These are phyloP conservation scores for Strix uralensis DNA, from an alignment of 2,113 vertebrate genomes.

Conservation along the genomic window DNA sequence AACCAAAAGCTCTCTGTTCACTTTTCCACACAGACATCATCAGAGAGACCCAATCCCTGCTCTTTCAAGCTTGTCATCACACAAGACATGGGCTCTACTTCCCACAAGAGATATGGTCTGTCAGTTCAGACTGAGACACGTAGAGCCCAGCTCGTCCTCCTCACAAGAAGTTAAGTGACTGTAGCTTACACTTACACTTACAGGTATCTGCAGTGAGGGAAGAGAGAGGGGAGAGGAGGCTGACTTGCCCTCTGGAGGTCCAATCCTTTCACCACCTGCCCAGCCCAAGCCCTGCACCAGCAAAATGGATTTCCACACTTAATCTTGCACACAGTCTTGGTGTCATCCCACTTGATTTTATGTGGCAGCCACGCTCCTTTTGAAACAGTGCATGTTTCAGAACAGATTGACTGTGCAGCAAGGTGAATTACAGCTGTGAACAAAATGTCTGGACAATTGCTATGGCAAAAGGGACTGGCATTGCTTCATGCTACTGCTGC, in stretches of 20 bases:
- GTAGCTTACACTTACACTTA: not conserved
- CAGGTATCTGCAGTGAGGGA: not conserved
- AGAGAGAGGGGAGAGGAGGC: not conserved
- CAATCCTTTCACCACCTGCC: not conserved
- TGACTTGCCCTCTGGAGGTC: not conserved
- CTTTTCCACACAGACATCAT: not conserved
- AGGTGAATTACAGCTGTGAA: slow-evolving; percentile 6
- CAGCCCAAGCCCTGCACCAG: not conserved
- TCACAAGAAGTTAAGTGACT: not conserved
- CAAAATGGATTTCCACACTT: not conserved
- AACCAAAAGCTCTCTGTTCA: not conserved
- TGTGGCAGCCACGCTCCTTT: not conserved
- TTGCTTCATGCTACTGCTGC: not conserved
- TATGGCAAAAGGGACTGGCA: not conserved
- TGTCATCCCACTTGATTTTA: not conserved
- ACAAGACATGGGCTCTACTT: not conserved
- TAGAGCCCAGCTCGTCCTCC: not conserved
- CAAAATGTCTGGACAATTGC: not conserved
- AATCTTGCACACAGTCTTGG: not conserved
- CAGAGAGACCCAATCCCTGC: not conserved
- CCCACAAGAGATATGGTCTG: not conserved
- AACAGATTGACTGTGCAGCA: not conserved
- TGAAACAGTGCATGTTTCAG: not conserved
- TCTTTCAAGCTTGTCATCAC: not conserved
- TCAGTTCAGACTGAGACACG: not conserved